These are phyloP conservation scores for Leptura quadrifasciata DNA, from an alignment of 2,888 invertebrate species.

Conservation along the genomic window DNA sequence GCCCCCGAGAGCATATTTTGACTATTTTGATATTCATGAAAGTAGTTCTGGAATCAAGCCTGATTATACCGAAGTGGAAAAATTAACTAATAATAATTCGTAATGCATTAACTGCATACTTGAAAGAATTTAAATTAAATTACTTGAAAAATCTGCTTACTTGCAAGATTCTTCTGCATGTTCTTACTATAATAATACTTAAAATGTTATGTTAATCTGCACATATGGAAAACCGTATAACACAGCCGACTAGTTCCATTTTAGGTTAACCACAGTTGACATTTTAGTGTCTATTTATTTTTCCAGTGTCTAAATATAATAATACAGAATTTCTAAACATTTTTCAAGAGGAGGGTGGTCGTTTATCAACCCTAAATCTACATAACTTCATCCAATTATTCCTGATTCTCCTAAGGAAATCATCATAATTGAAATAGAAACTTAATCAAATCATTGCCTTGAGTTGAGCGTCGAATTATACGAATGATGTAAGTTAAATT, in stretches of 20 bases:
- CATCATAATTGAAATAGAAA: constrained; percentile 53
- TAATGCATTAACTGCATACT: neutral
- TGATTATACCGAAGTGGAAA: neutral
- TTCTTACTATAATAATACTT: no score
- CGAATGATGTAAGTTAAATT: constrained; percentile 61
- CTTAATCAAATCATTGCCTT: constrained; percentile 57
- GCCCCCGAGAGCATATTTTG: neutral
- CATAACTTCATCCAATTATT: neutral
- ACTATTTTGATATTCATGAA: constrained; percentile 9
- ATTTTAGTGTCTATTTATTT: no score
- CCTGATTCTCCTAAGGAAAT: constrained; percentile 12
- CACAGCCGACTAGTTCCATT: no score
- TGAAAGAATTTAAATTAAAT: no score
- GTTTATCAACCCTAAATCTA: neutral
- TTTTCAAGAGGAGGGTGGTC: no score
- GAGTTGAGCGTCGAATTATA: constrained; percentile 56
- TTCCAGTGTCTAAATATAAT: no score
- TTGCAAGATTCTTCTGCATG: no score
- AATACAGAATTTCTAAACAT: no score
- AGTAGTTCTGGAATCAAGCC: neutral
- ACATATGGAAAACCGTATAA: no score
- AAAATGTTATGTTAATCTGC: no score
- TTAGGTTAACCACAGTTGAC: no score
- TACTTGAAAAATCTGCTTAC: no score
- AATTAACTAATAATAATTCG: neutral